Base-by-base conservation (phyloP, 1,140 invertebrate genomes). In the Drosophila auraria region DNA sequence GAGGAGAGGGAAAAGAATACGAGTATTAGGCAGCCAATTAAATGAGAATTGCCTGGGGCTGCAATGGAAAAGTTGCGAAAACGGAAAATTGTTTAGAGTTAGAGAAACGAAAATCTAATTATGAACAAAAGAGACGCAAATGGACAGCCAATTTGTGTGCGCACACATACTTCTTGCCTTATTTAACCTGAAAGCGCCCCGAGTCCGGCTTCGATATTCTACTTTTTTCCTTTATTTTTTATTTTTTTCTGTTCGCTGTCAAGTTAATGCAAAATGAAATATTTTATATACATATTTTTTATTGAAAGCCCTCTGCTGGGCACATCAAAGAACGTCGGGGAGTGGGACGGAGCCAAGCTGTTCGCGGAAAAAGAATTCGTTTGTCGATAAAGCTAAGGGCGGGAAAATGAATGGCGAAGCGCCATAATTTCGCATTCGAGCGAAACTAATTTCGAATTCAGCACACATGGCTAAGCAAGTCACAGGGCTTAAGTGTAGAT, bases 21-120 rank as follows among this genome's bases (percentile, higher is more conserved):
- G 57, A 80, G 61, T 70, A 84, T 82, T 73, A 53, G 69, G 79
- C 58, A 80, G 70, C 83, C 80, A 86, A 86, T 86, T 83, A 87
- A 86, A 87, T 83, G 49, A 42, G 70, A 80, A 87, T 62, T 15
- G 69, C 80, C 71, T 58, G 9, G 49, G 54, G 83, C 30, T 40
- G 49, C n/a, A 57, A 50, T 49, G n/a, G 40, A 42, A 51, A 71
- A 68, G 33, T 59, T 68, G 36, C 30, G 44, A 57, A 36, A 72
- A 62, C 45, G 57, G 51, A 23, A 49, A 64, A 71, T 58, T 54
- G 60, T 40, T 65, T 58, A 59, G 56, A 61, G 74, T 78, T 68
- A 64, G 74, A 63, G 47, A 69, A 73, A 56, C 51, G 61, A 25
- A 82, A 84, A 86, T 81, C 80, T 81, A 81, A 84, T 84, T 84